A percentile compares a stretch with the other conserved stretches of the same genome.
phyloP scores from a whole-genome alignment of 2,113 vertebrate genomes.

The Strigops habroptila region DNA sequence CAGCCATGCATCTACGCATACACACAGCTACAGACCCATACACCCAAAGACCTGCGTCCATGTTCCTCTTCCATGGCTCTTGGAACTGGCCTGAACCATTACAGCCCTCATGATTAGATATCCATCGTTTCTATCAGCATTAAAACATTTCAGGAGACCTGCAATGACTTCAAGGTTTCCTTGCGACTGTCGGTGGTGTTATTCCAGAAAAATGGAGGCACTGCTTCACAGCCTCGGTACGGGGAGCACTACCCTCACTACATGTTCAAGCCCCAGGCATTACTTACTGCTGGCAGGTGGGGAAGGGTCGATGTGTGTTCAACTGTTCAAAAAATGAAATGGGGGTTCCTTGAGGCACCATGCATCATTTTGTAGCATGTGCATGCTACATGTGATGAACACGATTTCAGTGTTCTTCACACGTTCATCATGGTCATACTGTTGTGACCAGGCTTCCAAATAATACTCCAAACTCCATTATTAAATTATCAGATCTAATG shows the following conservation, averaged over 20 bases:
- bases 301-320: neutral
- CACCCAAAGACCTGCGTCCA: fast-evolving
- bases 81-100: neutral
- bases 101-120: neutral
- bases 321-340: neutral
- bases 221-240: neutral
- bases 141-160: neutral
- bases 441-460: neutral
- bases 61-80: neutral
- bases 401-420: neutral
- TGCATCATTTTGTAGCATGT: fast-evolving
- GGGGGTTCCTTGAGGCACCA: neutral
- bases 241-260: neutral
- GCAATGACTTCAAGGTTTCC: neutral
- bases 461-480: neutral
- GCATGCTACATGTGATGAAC: fast-evolving
- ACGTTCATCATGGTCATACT: neutral
- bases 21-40: fast-evolving
- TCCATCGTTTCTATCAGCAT: neutral
- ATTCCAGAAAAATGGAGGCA: neutral
- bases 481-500: neutral
- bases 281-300: too few relatives aligned
- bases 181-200: neutral
- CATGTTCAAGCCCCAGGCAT: neutral
- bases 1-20: neutral